Evolutionary conservation across 92 coral and sea anemone genomes (phyloP).

Genomic region (Nematostella vectensis): DNA sequence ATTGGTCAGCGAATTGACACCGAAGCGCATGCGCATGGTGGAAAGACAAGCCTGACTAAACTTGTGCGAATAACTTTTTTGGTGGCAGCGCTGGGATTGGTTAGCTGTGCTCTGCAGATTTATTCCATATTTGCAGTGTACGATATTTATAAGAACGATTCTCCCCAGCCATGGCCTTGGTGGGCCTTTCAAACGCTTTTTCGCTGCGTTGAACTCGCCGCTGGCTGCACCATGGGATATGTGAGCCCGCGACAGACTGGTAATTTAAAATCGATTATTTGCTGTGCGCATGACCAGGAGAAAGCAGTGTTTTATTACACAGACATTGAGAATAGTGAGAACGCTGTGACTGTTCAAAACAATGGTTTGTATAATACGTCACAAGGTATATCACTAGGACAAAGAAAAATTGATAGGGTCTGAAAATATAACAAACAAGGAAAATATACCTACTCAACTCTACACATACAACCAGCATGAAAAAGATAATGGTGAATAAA

Average conservation of each 20-base stretch:
- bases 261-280: no score
- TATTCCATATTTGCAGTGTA: constrained; percentile 54
- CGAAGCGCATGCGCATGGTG: background rate
- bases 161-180: constrained; percentile 57
- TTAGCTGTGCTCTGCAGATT: constrained; percentile 58
- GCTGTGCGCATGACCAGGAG: background rate
- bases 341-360: background rate
- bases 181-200: constrained; percentile 43
- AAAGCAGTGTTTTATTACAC: constrained; percentile 5
- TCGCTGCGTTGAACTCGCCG: constrained; percentile 58
- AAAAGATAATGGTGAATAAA: no score
- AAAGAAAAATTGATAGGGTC: no score
- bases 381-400: no score
- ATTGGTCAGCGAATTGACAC: constrained; percentile 27
- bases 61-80: constrained; percentile 68
- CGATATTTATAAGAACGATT: constrained; percentile 29
- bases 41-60: constrained; percentile 33
- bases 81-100: constrained; percentile 53
- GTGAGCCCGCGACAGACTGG: constrained; percentile 60
- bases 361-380: no score
- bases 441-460: no score
- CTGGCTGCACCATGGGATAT: constrained; percentile 66
- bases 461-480: no score
- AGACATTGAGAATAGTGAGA: background rate
- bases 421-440: no score